Conservation (phyloP, 2,113 vertebrate species). For the Ceyx margarethae region DNA sequence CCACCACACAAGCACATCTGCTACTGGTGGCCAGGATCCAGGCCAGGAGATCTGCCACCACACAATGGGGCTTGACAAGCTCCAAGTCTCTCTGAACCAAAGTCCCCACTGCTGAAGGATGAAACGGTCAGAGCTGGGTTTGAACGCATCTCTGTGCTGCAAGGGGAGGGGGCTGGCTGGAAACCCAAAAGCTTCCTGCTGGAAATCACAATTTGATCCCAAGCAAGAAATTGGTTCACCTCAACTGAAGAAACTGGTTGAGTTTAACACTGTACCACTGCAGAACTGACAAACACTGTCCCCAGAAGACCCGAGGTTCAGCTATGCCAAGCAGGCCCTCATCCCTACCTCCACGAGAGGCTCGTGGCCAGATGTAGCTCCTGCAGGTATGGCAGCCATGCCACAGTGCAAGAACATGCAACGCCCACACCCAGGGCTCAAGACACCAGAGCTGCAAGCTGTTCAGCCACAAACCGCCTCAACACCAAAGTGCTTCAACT, state of each 20-base stretch:
- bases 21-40: accelerated
- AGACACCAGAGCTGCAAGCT: background rate
- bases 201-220: background rate
- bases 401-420: accelerated
- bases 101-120: accelerated
- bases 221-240: background rate
- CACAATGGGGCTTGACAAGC: background rate
- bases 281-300: background rate
- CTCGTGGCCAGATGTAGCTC: accelerated
- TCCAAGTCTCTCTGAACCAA: background rate
- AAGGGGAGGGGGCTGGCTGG: background rate
- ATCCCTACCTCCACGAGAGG: background rate
- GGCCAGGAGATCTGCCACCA: background rate
- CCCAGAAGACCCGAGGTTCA: accelerated
- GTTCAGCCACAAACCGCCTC: background rate
- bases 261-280: background rate
- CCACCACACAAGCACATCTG: background rate
- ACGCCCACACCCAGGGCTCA: background rate
- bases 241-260: background rate
- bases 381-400: background rate
- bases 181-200: background rate
- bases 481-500: background rate
- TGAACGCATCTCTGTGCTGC: background rate
- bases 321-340: background rate
- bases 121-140: background rate